Base-by-base conservation (phyloP, 1,140 invertebrate species). In the Mizuhopecten yessoensis region DNA sequence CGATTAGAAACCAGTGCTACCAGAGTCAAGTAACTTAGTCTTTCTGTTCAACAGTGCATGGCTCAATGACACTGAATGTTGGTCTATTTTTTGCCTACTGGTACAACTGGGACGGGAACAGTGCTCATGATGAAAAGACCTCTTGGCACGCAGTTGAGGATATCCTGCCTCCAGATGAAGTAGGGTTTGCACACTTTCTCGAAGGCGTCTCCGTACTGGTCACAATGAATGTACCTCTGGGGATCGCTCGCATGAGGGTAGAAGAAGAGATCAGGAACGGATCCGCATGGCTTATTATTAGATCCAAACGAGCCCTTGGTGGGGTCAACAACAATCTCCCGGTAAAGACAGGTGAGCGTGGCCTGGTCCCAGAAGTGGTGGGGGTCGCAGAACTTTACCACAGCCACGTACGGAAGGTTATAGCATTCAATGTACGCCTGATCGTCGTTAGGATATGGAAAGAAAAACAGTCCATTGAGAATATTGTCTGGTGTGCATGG, bases 191-290 rank as follows among this genome's bases (percentile, higher is more conserved):
- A 91, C 0, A 89, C 88, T 57, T 91, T 91, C 89, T 91, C 91
- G 29, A 91, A 91, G 17, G 91, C 91, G 88, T 91, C 91, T 86
- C 91, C 91, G 33, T 90, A 91, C 42, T 91, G 49, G 45, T 91
- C 91, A 29, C 91, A 91, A n/a, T 90, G 94, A 57, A 94, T 94
- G 57, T 92, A 94, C 86, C 92, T 94, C 87, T 89, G 92, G 49
- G 88, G 87, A 42, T 93, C 94, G 7, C 45, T 90, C 0, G 93
- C 89, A 49, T 92, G 91, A 39, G 93, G 49, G 89, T 93, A 93
- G 92, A 91, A 94, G 89, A 92, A 93, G 39, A 93, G 75, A 33
- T 88, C 89, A 2, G 87, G 89, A 49, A 88, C 89, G 86, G 90
- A 88, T n/a, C 86, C 90, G 87, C 90, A 91, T 11, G 86, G 90